A percentile compares a stretch with the other conserved stretches of the same genome.
Conservation (phyloP, 2,797 vertebrate species). For the Acomys russatus region DNA sequence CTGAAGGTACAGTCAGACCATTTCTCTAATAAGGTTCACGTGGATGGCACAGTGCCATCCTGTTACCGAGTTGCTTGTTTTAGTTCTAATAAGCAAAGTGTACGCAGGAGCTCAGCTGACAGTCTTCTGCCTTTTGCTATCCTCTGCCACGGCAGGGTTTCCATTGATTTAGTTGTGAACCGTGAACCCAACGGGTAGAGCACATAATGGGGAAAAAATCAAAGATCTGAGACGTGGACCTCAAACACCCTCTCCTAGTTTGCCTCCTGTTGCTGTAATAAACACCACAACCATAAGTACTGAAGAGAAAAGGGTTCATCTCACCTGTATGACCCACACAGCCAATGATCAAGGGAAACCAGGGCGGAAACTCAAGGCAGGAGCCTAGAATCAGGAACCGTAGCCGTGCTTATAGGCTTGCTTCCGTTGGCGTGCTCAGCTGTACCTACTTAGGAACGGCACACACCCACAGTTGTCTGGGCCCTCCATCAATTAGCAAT, state of each 20-base stretch:
- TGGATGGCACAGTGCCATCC: neutral
- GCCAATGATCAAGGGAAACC: neutral
- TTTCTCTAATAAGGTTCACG: neutral
- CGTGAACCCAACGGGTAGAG: neutral
- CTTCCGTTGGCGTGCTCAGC: neutral
- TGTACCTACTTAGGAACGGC: neutral
- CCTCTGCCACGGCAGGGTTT: neutral
- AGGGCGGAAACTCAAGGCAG: neutral
- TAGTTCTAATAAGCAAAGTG: neutral
- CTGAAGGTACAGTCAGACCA: neutral
- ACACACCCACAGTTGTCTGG: neutral
- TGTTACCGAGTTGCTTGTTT: neutral
- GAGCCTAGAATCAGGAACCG: neutral
- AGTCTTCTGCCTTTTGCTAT: neutral
- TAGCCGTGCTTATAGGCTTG: no score
- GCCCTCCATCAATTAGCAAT: neutral
- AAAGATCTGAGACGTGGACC: neutral
- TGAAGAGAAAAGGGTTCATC: neutral
- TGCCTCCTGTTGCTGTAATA: neutral
- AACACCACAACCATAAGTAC: neutral
- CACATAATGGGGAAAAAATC: rapidly evolving
- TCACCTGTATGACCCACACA: neutral
- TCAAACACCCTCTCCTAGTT: neutral
- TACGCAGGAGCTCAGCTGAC: neutral
- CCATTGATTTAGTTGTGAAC: no score